Percentiles rank a stretch among this genome's conserved stretches.
Evolutionary conservation across 2,113 vertebrate genomes (phyloP).

Genomic region (Corythaixoides concolor): DNA sequence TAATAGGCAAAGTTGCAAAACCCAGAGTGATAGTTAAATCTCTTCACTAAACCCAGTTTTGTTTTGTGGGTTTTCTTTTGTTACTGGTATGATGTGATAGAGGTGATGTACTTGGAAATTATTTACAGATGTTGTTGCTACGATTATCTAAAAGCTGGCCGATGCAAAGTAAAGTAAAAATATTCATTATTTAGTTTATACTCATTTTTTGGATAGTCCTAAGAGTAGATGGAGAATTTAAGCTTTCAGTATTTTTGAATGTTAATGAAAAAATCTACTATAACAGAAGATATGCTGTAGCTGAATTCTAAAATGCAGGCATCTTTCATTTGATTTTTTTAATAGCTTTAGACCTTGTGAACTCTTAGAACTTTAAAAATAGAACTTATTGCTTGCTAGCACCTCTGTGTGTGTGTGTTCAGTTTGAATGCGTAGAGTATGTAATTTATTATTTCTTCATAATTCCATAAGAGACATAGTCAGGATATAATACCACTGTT

Average conservation of each 20-base stretch:
- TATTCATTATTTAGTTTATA: not conserved
- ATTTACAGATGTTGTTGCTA: not conserved
- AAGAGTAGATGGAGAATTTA: not conserved
- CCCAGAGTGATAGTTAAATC: not conserved
- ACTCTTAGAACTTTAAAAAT: not conserved
- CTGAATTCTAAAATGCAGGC: not conserved
- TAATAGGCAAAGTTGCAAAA: not conserved
- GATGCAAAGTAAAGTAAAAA: not conserved
- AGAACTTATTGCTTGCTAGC: not conserved
- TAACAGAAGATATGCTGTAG: not conserved
- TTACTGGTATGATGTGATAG: not conserved
- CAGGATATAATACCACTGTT: not conserved
- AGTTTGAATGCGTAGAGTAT: not conserved
- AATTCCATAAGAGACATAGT: not conserved
- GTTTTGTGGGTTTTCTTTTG: not conserved
- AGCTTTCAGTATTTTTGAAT: not conserved
- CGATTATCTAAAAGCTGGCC: not conserved
- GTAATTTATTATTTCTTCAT: not conserved
- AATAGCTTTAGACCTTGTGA: not conserved
- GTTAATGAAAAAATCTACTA: not conserved
- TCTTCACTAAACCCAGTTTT: not conserved
- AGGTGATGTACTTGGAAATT: not conserved
- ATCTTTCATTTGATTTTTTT: not conserved
- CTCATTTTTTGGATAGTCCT: not conserved
- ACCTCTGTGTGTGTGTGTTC: not conserved